Evolutionary conservation across 2,888 invertebrate species (phyloP).

Genomic region (Cryptosula pallasiana): DNA sequence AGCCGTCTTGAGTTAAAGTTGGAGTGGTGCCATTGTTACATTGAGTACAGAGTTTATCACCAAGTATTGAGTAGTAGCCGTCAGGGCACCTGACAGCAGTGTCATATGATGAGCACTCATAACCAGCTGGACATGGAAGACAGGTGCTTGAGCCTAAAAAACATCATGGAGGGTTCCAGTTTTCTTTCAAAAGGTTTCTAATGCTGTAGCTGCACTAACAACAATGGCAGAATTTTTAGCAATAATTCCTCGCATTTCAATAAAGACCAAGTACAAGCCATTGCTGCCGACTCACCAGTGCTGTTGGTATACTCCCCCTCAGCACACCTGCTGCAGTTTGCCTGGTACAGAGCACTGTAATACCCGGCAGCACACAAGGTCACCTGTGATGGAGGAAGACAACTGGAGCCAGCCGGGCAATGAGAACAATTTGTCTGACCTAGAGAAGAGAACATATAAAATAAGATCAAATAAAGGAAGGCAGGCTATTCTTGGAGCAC

Average conservation of each 20-base stretch:
- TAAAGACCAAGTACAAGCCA: no score
- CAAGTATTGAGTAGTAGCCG: conserved; percentile 32
- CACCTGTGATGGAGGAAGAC: conserved; percentile 32
- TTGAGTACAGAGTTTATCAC: conserved; percentile 7
- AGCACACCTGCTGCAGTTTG: conserved; percentile 34
- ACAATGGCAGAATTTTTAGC: no score
- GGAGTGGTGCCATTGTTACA: conserved; percentile 29
- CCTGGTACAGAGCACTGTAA: conserved; percentile 34
- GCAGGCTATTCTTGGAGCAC: no score
- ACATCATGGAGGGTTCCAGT: no score
- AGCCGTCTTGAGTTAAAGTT: conserved; percentile 32
- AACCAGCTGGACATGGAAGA: conserved; percentile 31
- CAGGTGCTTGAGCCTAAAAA: conserved; percentile 29
- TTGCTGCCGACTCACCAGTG: conserved; percentile 28
- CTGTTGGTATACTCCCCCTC: conserved; percentile 33
- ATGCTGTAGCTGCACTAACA: no score
- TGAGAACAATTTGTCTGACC: conserved; percentile 36
- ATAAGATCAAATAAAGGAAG: no score
- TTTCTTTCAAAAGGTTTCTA: no score
- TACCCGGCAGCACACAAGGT: conserved; percentile 34
- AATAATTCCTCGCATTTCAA: no score
- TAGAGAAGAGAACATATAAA: conserved; percentile 27
- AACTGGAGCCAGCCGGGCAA: conserved; percentile 39
- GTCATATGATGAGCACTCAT: conserved; percentile 31
- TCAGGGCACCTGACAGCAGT: conserved; percentile 30